Evolutionary conservation across 2,888 invertebrate genomes (phyloP), one percentile per base, ranked within the genome.

Genomic region (Neuroscelio doddi): DNA sequence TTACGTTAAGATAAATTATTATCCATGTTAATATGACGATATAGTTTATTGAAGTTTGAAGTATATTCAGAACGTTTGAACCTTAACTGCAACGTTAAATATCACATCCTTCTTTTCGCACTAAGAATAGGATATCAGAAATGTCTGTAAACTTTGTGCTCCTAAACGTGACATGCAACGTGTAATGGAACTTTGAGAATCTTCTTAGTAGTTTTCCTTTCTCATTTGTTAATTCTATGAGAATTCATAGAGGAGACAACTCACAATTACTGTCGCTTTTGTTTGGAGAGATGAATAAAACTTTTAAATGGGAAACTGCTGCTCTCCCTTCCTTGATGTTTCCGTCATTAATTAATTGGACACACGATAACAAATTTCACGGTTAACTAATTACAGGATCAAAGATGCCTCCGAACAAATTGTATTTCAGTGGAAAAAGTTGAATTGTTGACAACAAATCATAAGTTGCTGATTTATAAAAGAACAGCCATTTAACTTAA

Each of bases 141-240:
- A 52, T 52, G 46, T 47, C 51, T 32, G 45, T 51, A 51, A 58
- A 51, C 58, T 58, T 46, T 32, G 32, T 45, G 10, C 58, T 50
- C 21, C 44, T 14, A 41, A 57, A 50, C 50, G 50, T 44, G 30
- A 39, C 32, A 16, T 45, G 34, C 45, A 45, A 21, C 39, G 45
- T 39, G 49, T 36, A 56, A 34, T 50, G 58, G 39, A 45, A 46
- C 30, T 32, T 45, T 38, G 17, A 46, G 27, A 58, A 58, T 58
- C 45, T 58, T 45, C 46, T 45, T 27, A 16, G n/a, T n/a, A n/a
- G 45, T 51, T 51, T 58, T 45, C 30, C 50, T 17, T 15, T 15
- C 44, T 50, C 45, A 51, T 46, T 58, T 46, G 58, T 51, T 58
- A 58, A 51, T 45, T 58, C 45, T 27, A 24, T 45, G 24, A 45